Evolutionary conservation across 2,888 invertebrate species (phyloP), one percentile per base, ranked within the genome.

Genomic region (Cephonodes hylas): DNA sequence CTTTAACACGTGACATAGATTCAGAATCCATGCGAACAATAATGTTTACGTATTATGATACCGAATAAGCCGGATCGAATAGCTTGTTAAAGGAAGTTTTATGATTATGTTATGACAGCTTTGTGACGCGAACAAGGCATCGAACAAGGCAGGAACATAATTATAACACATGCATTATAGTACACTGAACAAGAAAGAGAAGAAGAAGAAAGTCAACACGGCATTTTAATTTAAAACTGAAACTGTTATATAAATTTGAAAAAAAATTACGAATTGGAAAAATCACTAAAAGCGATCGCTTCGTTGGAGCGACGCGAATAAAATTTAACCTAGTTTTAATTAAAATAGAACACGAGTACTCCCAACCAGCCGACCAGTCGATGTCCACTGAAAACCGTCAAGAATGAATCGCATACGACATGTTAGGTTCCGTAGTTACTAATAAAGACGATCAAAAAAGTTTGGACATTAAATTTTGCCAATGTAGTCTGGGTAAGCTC

Each of bases 321-420:
- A 53, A 53, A 53, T 53, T 53, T 53, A 53, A 53, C 53, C 31
- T 53, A 53, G 53, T 53, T 53, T 53, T 31, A 53, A 53, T 53
- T 53, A 53, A 53, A 53, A 53, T 53, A 27, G 53, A 53, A 53
- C 18, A 27, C 18, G 31, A 27, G 31, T 53, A 53, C 18, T 31
- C 10, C 8, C 15, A 1, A n/a, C 27, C 48, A 27, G 31, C n/a
- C 53, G 53, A 53, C 53, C 53, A 53, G 53, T 31, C 18, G 53
- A 53, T 53, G 53, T 53, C 31, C 53, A 53, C 18, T 27, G 15
- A 18, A 27, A 53, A 53, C 31, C 27, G 18, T 18, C 10, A 31
- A 20, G 31, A 53, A 10, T 18, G 18, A 53, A 18, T 18, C 18
- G 18, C 31, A 3, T 10, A 0, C 18, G 1, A 4, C 18, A 3